These are phyloP conservation scores for Miniopterus natalensis DNA, from an alignment of 2,113 vertebrate genomes.

Conservation along the genomic window DNA sequence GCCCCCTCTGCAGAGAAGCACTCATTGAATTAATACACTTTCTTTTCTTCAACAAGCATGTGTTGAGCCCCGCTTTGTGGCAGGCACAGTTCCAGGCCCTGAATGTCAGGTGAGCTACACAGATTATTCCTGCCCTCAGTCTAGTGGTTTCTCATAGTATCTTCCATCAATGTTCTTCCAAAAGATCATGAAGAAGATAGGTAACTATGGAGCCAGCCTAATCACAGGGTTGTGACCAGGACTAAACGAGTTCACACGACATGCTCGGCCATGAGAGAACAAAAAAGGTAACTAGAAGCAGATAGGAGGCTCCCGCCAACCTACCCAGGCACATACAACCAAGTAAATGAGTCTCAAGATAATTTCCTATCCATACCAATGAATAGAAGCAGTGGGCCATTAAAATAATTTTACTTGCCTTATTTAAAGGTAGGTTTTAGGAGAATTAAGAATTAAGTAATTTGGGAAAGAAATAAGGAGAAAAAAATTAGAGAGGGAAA, in stretches of 20 bases:
- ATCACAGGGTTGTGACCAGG: background rate
- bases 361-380: background rate
- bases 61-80: background rate
- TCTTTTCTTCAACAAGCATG: background rate
- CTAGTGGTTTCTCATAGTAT: background rate
- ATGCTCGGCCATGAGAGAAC: background rate
- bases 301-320: background rate
- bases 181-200: background rate
- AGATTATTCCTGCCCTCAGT: background rate
- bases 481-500: background rate
- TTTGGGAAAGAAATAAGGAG: background rate
- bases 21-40: background rate
- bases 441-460: slow-evolving; percentile 7
- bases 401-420: background rate
- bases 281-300: background rate
- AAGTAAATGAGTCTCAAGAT: background rate
- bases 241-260: background rate
- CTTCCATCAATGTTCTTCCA: background rate
- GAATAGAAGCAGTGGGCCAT: background rate
- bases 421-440: background rate
- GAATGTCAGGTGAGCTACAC: background rate
- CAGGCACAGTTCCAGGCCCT: background rate
- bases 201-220: background rate
- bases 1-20: background rate
- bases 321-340: background rate